Base-by-base conservation (phyloP, 2,888 invertebrate genomes). In the Iselma pallidipennis region DNA sequence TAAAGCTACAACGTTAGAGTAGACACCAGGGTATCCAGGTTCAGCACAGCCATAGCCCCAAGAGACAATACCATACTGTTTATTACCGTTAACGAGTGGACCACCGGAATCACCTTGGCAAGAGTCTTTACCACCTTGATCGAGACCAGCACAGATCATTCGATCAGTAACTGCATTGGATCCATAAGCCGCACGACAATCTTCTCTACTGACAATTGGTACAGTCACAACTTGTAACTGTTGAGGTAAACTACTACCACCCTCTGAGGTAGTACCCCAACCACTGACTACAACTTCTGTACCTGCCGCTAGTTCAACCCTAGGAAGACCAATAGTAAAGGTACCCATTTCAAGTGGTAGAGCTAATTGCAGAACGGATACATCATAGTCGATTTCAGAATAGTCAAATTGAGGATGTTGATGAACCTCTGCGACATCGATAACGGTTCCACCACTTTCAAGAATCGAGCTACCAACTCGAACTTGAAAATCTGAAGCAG, bases 131-230 rank as follows among this genome's bases (percentile, higher is more conserved):
- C 83, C 81, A 0, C 84, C 82, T 2, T 82, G 81, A 0, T 70
- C 77, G 21, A 83, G 82, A 0, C 84, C 85, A 0, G 85, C 85
- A 51, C 85, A 85, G 72, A 85, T 83, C 85, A 85, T 85, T 23
- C 82, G 80, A 0, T 75, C 68, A 0, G 84, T 83, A 25, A 72
- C 58, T 2, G 57, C 49, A 26, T 57, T 52, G 9, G 1, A 4
- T 1, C 0, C 4, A 59, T 26, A 26, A 14, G 7, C 7, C 1
- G 23, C 7, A 21, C 6, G 25, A 19, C 68, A 68, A 4, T 31
- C 21, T 9, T 14, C 49, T 6, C 51, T 55, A 7, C 51, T 50
- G 2, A 68, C 50, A 12, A 53, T 45, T 25, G 59, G 61, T n/a
- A 59, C 51, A 9, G 37, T 14, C 6, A 68, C 64, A 23, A 68